Evolutionary conservation across 2,888 invertebrate species (phyloP).

Genomic region (Brachycybe producta): DNA sequence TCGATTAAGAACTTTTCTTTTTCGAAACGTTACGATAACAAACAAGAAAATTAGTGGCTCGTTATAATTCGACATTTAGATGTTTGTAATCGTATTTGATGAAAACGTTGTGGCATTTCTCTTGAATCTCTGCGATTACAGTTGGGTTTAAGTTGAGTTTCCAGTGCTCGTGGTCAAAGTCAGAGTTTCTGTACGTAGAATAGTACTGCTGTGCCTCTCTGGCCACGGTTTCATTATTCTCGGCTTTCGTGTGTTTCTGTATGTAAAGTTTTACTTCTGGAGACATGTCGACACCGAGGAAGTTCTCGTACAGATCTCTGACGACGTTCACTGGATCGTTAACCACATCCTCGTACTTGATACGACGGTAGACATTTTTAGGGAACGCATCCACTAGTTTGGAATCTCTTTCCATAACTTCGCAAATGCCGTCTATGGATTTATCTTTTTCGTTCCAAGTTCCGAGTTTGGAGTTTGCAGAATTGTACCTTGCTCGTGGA

Average conservation of each 20-base stretch:
- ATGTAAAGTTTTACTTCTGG: not conserved
- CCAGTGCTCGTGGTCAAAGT: constrained; percentile 7
- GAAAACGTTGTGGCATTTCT: not conserved
- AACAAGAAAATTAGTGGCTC: too few relatives aligned
- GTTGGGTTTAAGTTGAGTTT: constrained; percentile 1
- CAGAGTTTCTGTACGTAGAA: constrained; percentile 1
- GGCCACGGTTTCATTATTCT: not conserved
- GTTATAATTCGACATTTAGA: too few relatives aligned
- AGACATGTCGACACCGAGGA: not conserved
- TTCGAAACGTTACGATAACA: too few relatives aligned
- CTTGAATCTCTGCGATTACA: not conserved
- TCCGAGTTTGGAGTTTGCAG: not conserved
- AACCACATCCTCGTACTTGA: constrained; percentile 15
- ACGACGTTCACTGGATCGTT: not conserved
- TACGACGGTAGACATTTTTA: not conserved
- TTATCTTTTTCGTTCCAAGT: constrained; percentile 1
- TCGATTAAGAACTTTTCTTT: too few relatives aligned
- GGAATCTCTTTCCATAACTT: constrained; percentile 5
- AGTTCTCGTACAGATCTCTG: not conserved
- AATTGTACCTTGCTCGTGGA: constrained; percentile 11
- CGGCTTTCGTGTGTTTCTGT: not conserved
- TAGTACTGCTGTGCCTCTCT: not conserved
- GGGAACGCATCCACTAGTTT: not conserved
- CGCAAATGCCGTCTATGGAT: not conserved
- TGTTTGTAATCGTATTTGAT: too few relatives aligned